These are phyloP conservation scores for Porites evermanni DNA, from an alignment of 92 coral and sea anemone species.

Conservation along the genomic window DNA sequence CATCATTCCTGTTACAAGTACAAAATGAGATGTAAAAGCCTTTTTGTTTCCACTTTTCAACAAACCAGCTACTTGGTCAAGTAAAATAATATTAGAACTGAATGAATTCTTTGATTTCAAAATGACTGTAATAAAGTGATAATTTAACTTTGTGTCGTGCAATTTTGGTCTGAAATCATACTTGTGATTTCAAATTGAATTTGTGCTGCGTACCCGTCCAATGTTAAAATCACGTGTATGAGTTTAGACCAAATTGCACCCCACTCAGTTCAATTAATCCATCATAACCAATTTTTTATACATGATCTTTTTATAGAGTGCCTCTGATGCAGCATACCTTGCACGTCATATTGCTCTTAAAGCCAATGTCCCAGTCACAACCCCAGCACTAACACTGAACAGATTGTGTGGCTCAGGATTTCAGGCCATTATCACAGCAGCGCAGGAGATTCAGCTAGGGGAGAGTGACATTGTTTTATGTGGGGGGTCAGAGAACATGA, in stretches of 20 bases:
- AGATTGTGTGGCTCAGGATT: conserved; percentile 99
- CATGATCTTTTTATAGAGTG: conserved; percentile 50
- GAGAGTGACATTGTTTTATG: conserved; percentile 94
- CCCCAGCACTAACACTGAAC: conserved; percentile 91
- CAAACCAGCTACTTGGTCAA: too few species aligned
- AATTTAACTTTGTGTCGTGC: too few species aligned
- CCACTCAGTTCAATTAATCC: neutral
- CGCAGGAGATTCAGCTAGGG: conserved; percentile 93
- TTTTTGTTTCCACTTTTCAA: too few species aligned
- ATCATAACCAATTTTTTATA: neutral
- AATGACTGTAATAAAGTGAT: too few species aligned
- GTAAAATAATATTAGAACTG: too few species aligned
- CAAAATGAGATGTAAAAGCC: too few species aligned
- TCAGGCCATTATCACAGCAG: conserved; percentile 92
- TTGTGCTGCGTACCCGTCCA: too few species aligned
- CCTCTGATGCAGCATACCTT: conserved; percentile 89
- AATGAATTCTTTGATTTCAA: too few species aligned
- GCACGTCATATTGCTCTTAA: conserved; percentile 91
- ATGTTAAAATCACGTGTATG: too few species aligned
- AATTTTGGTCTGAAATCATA: too few species aligned
- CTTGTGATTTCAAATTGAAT: too few species aligned
- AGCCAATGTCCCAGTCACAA: conserved; percentile 86
- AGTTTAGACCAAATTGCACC: neutral
- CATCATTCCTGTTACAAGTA: neutral
- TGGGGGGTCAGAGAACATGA: conserved; percentile 97